These are phyloP conservation scores for Ameiurus melas DNA, from an alignment of 2,113 vertebrate species.

Conservation along the genomic window DNA sequence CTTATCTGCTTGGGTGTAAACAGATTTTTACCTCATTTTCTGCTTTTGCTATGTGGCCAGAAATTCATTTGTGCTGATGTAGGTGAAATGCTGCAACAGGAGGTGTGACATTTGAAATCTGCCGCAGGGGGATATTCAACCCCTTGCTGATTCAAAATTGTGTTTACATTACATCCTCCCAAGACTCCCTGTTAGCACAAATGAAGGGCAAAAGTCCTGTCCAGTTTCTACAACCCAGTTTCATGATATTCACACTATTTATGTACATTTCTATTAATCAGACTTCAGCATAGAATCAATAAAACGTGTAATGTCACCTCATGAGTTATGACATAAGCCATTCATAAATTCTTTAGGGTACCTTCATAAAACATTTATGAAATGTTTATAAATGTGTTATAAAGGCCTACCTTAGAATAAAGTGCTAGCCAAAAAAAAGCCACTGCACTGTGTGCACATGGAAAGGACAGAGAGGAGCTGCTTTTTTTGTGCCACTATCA, in stretches of 20 bases:
- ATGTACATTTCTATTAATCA: neutral
- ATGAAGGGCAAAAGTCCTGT: neutral
- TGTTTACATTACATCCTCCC: neutral
- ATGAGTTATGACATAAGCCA: neutral
- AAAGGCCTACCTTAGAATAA: neutral
- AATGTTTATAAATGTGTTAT: neutral
- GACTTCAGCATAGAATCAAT: neutral
- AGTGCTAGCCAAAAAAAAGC: neutral
- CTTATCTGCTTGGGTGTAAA: neutral
- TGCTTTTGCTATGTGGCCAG: neutral
- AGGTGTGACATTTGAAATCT: conserved; percentile 13
- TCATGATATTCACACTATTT: neutral
- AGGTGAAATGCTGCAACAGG: conserved; percentile 1
- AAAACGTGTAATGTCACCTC: neutral
- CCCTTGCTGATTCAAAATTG: neutral
- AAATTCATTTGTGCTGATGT: neutral
- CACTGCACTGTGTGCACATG: neutral
- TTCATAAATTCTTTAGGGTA: neutral
- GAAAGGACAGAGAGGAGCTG: neutral
- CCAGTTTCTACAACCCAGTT: neutral
- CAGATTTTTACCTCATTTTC: neutral
- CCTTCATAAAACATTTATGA: neutral
- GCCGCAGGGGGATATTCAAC: neutral
- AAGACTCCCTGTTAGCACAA: neutral
- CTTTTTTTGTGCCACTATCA: neutral